Conservation (phyloP, 2,888 invertebrate genomes). For the Halocaridina rubra region DNA sequence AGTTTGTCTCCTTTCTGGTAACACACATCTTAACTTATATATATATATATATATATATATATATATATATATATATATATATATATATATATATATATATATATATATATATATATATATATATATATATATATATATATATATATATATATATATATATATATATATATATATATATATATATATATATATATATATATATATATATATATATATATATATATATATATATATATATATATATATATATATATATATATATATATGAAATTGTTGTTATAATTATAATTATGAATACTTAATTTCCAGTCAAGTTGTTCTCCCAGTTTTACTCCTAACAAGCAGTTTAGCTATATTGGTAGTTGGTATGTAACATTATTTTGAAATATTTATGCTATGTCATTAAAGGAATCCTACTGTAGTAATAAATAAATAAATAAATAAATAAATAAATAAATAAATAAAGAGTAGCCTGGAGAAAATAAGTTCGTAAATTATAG, state of each 20-base stretch:
- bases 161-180: conserved; percentile 19
- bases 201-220: conserved; percentile 31
- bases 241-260: neutral
- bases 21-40: too few relatives aligned
- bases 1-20: too few relatives aligned
- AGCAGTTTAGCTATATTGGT: neutral
- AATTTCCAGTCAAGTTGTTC: neutral
- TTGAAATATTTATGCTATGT: too few relatives aligned
- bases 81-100: conserved; percentile 9
- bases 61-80: conserved; percentile 9
- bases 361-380: too few relatives aligned
- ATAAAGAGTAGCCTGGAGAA: too few relatives aligned
- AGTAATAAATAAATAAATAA: too few relatives aligned
- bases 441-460: too few relatives aligned
- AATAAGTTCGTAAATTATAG: too few relatives aligned
- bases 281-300: neutral
- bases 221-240: neutral
- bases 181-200: conserved; percentile 30
- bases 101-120: neutral
- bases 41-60: neutral
- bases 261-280: neutral
- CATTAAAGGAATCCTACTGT: too few relatives aligned
- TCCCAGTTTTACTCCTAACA: neutral
- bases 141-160: conserved; percentile 17
- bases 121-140: neutral